Percentiles rank a stretch among this genome's conserved stretches.
phyloP scores from a whole-genome alignment of 2,113 vertebrate genomes.

The Monarcha castaneiventris region DNA sequence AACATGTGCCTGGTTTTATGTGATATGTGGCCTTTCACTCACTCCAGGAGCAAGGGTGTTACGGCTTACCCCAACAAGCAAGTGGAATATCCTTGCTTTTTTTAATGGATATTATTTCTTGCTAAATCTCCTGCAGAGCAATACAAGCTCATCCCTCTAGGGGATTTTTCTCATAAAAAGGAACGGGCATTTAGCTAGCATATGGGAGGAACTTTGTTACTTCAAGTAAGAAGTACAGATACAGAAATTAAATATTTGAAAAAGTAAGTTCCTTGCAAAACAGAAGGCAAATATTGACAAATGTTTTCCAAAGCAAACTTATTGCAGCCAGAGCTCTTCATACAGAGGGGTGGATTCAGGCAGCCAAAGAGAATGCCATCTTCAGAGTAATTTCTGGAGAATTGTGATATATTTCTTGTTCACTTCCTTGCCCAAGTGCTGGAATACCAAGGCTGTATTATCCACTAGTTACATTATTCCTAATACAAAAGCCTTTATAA shows the following conservation, averaged over 20 bases:
- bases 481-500: neutral
- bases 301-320: neutral
- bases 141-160: neutral
- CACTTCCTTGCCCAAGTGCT: neutral
- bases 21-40: neutral
- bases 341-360: neutral
- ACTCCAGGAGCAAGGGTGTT: neutral
- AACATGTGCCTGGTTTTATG: neutral
- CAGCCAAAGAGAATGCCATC: neutral
- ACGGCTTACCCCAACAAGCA: neutral
- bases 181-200: neutral
- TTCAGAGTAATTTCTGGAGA: neutral
- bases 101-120: neutral
- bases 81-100: neutral
- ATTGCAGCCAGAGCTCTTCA: neutral
- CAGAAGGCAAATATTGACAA: neutral
- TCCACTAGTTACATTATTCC: neutral
- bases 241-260: neutral
- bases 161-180: neutral
- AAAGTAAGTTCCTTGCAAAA: neutral
- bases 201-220: neutral
- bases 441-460: neutral
- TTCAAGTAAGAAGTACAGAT: neutral
- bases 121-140: neutral
- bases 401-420: neutral